Evolutionary conservation across 2,888 invertebrate genomes (phyloP), one percentile per base, ranked within the genome.

Genomic region (Agriotes lineatus): DNA sequence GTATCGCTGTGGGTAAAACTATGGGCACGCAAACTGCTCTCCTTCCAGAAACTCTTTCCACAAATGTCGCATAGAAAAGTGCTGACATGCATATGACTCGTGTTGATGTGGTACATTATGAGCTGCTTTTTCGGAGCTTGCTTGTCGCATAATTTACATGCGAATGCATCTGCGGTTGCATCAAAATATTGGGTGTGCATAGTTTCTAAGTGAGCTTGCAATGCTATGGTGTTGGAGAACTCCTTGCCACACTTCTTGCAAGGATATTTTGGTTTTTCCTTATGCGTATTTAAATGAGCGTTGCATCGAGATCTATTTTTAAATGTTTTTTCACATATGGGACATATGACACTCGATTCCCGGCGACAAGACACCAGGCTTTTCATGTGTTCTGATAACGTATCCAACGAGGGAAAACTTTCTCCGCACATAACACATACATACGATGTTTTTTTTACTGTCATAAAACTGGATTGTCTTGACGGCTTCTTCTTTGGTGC

Each of bases 41-140:
- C 72, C 14, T 69, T 61, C 16, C 58, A 86, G 70, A 87, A 87
- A 25, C 87, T 86, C 78, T 87, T 87, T 64, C 85, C 85, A 76
- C 87, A 87, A 4, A 85, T 84, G 59, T 86, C 85, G 76, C 87
- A 87, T 33, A 66, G 64, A 60, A 69, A 71, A 4, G 74, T 72
- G 30, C 67, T 74, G 1, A 74, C 59, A 25, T 72, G 74, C 19
- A 72, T 39, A 58, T 75, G 75, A 9, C 64, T 71, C 1, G 48
- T 56, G 37, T 75, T 75, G 12, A 75, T 72, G 44, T 75, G 75
- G 6, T 69, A 57, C 45, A 73, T 20, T 4, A 74, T 66, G 7
- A 33, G 48, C 12, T 54, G 60, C 18, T 73, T 73, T 6, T 48
- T 67, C 7, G 67, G 54, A 6, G 56, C 37, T 18, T 61, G 25